These are phyloP conservation scores for Myripristis murdjan DNA, from an alignment of 2,797 vertebrate species.

Conservation along the genomic window DNA sequence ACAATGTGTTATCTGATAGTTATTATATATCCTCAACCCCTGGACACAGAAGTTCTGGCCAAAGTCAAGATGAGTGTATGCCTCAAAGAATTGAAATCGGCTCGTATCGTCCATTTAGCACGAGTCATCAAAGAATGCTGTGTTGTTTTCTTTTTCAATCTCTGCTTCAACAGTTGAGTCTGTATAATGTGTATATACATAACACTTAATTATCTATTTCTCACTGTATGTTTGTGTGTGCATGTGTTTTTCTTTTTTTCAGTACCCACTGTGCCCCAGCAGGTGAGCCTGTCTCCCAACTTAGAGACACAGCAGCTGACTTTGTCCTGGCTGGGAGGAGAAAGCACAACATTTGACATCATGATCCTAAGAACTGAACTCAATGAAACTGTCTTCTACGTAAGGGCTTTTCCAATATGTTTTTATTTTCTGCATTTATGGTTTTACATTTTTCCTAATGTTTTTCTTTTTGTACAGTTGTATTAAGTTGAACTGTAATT, in stretches of 20 bases:
- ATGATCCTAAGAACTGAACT: constrained; percentile 83
- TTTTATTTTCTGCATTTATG: not conserved
- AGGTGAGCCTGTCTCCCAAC: constrained; percentile 67
- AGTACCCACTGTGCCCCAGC: constrained; percentile 73
- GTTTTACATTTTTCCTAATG: not conserved
- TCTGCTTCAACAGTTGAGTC: not conserved
- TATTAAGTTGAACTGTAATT: not conserved
- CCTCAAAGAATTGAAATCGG: no score
- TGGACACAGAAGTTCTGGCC: no score
- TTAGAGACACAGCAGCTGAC: constrained; percentile 62
- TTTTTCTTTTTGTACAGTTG: not conserved
- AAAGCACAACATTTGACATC: constrained; percentile 76
- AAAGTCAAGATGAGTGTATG: no score
- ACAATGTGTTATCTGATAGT: no score
- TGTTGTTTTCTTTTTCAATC: no score
- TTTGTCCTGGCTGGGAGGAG: constrained; percentile 81
- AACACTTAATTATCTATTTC: not conserved
- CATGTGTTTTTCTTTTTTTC: constrained; percentile 1
- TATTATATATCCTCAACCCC: no score
- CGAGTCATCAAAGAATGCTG: not conserved
- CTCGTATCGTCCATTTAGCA: not conserved
- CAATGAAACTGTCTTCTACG: constrained; percentile 78
- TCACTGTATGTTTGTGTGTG: constrained; percentile 6
- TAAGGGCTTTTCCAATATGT: constrained; percentile 65
- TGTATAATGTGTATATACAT: not conserved